phyloP scores from a whole-genome alignment of 2,888 invertebrate genomes.

The Saturnia pavonia region DNA sequence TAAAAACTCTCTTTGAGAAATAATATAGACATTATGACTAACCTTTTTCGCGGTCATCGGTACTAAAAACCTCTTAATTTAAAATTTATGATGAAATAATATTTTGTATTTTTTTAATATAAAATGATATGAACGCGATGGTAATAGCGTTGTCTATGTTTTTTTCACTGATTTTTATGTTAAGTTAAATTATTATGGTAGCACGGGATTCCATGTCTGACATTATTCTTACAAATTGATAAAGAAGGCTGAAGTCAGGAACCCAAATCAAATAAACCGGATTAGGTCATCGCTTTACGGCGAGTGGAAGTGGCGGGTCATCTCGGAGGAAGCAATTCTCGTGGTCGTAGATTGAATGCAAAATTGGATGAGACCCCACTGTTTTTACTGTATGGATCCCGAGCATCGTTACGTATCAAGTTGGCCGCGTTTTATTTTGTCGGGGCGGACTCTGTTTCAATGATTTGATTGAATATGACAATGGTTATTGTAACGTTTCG shows the following conservation, averaged over 20 bases:
- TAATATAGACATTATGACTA: too few relatives aligned
- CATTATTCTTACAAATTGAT: conserved; percentile 65
- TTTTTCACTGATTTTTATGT: background rate
- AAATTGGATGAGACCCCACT: conserved; percentile 79
- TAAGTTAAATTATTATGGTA: conserved; percentile 7
- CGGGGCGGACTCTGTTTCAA: conserved; percentile 64
- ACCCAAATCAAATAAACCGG: conserved; percentile 79
- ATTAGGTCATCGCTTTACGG: conserved; percentile 80
- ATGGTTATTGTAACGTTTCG: conserved; percentile 64
- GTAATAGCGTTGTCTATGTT: too few relatives aligned
- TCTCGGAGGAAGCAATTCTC: conserved; percentile 78
- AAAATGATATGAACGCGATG: too few relatives aligned
- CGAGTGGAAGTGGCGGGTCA: conserved; percentile 77
- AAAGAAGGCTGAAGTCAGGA: conserved; percentile 68
- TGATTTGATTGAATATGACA: conserved; percentile 79
- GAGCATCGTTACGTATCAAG: conserved; percentile 61
- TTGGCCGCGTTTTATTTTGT: conserved; percentile 69
- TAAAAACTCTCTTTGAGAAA: too few relatives aligned
- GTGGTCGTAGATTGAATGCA: conserved; percentile 81
- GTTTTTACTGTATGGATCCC: conserved; percentile 75
- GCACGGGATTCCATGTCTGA: conserved; percentile 43
- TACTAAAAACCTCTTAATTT: too few relatives aligned
- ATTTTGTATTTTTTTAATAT: too few relatives aligned
- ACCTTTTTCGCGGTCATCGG: too few relatives aligned
- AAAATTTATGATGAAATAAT: too few relatives aligned